phyloP scores from a whole-genome alignment of 2,888 invertebrate genomes.

The Hirtodrosophila duncani region DNA sequence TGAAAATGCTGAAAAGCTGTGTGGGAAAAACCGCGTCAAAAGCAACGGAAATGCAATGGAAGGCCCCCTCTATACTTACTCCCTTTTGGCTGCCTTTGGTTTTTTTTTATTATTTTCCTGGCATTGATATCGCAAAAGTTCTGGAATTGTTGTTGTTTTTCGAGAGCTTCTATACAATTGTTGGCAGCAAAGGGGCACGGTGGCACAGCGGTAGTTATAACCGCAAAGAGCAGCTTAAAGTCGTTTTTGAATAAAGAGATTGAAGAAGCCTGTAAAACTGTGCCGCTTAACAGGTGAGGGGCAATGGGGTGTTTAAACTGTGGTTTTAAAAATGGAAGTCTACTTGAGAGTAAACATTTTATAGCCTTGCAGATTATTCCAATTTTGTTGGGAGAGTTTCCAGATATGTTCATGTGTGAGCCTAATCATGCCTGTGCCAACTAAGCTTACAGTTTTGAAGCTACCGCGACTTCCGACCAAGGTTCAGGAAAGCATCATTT shows the following conservation, averaged over 20 bases:
- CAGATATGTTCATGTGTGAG: no score
- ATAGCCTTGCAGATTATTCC: no score
- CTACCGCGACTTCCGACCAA: no score
- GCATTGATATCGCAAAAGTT: constrained; percentile 60
- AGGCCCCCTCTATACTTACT: constrained; percentile 7
- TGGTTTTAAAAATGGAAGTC: no score
- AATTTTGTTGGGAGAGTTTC: no score
- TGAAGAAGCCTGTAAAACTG: constrained; percentile 18
- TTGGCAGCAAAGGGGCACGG: not conserved
- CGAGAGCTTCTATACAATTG: no score
- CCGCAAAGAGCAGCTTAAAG: constrained; percentile 33
- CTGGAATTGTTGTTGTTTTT: constrained; percentile 33
- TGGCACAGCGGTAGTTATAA: constrained; percentile 18
- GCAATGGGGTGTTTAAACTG: no score
- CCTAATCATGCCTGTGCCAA: no score
- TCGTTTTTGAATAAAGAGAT: constrained; percentile 12
- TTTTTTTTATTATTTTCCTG: constrained; percentile 27
- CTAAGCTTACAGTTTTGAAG: no score
- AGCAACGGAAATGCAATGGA: constrained; percentile 65
- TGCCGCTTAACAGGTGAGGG: not conserved
- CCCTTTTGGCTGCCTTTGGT: not conserved
- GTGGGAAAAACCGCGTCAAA: constrained; percentile 66
- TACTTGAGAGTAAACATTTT: no score
- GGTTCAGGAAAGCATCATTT: no score
- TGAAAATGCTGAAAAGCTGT: constrained; percentile 48